A percentile compares a stretch with the other conserved stretches of the same genome.
These are phyloP conservation scores for Celastrina argiolus DNA, from an alignment of 2,888 invertebrate species.

Conservation along the genomic window DNA sequence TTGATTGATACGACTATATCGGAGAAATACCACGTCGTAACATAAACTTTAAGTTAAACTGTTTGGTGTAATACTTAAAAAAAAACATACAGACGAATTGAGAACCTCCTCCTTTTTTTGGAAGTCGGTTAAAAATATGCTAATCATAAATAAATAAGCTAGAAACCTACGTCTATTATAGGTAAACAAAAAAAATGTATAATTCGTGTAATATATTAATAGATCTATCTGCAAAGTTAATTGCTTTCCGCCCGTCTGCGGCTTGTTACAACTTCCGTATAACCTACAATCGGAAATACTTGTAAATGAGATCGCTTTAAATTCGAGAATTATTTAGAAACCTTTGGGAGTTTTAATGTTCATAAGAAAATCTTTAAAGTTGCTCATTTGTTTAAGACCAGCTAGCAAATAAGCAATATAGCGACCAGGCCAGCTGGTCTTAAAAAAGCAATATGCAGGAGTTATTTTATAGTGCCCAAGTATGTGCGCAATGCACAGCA, in stretches of 20 bases:
- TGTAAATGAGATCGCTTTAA: slow-evolving; percentile 15
- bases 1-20: too few relatives aligned
- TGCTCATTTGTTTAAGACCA: not conserved
- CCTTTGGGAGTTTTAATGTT: not conserved
- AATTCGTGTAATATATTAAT: not conserved
- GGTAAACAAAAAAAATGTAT: not conserved
- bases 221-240: slow-evolving; percentile 21
- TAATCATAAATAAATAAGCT: too few relatives aligned
- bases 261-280: slow-evolving; percentile 6
- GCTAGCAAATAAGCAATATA: too few relatives aligned
- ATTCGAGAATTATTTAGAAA: slow-evolving; percentile 3
- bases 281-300: slow-evolving; percentile 13
- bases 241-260: slow-evolving; percentile 12
- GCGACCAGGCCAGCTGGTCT: too few relatives aligned
- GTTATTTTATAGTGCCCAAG: too few relatives aligned
- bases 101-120: too few relatives aligned
- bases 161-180: not conserved
- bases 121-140: not conserved
- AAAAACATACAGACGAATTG: too few relatives aligned
- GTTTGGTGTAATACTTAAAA: too few relatives aligned
- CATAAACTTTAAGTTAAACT: too few relatives aligned
- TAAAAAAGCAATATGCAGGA: too few relatives aligned
- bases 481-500: too few relatives aligned
- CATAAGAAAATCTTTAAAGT: not conserved
- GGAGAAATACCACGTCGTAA: too few relatives aligned